Evolutionary conservation across 2,888 invertebrate genomes (phyloP), one percentile per base, ranked within the genome.

Genomic region (Pachydiplax longipennis): DNA sequence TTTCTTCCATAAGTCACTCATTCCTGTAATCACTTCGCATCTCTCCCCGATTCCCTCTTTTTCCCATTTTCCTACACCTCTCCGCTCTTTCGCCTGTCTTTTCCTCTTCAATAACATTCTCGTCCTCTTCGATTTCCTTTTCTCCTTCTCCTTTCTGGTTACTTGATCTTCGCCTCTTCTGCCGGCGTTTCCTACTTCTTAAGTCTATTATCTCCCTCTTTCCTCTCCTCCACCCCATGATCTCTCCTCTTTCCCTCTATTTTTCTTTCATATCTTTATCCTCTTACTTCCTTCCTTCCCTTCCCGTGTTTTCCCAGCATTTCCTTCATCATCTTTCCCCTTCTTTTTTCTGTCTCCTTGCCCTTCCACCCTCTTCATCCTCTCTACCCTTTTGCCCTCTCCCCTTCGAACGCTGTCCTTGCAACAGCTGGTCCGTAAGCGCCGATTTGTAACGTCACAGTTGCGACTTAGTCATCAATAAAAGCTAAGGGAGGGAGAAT

Each of bases 391-490:
- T 6, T n/a, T n/a, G n/a, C 80, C 1, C 80, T 22, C 25, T 22
- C 80, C 31, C 13, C 80, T 22, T 22, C 80, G 3, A 31, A 25
- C 81, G 44, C 81, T 81, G 81, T 44, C 61, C 61, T 48, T 65
- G 90, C 81, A 81, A 80, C 90, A 90, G 80, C 90, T 90, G 90
- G 81, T 53, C 90, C 90, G 80, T 90, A 90, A 90, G 90, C 90
- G 90, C 53, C 91, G 80, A 91, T 91, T 91, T 91, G 91, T 91
- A 91, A 91, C 90, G 91, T 91, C 91, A 90, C 91, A 91, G 91
- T 82, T 91, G 91, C 65, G 90, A 53, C 80, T 48, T 18, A 91
- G 83, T 90, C 91, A 91, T 91, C 91, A 91, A 91, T 91, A 91
- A 87, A 80, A 53, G 58, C 80, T n/a, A 53, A 18, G 80, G 80